Evolutionary conservation across 1,140 invertebrate species (phyloP).

Genomic region (Anoplolepis gracilipes): DNA sequence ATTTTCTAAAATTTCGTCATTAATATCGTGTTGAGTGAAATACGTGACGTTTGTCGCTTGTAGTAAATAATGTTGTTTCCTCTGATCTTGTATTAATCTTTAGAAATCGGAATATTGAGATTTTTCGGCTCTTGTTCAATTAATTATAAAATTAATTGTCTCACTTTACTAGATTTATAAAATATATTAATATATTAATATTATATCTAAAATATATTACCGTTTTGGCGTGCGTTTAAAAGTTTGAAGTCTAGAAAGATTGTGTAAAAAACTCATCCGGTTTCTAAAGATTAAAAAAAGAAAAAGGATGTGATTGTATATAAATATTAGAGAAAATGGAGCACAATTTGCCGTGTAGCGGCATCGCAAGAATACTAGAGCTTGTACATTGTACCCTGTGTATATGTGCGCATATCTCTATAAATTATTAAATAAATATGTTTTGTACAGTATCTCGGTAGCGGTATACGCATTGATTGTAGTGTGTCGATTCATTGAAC

Average conservation of each 20-base stretch:
- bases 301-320: constrained; percentile 75
- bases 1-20: constrained; percentile 67
- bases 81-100: neutral
- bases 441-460: constrained; percentile 80
- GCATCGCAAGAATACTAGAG: constrained; percentile 72
- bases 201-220: no score
- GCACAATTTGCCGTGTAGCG: constrained; percentile 69
- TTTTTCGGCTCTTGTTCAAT: no score
- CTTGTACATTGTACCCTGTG: constrained; percentile 77
- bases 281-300: no score
- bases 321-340: constrained; percentile 70
- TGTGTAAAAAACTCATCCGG: no score
- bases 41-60: constrained; percentile 65
- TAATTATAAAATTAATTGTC: no score
- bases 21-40: constrained; percentile 64
- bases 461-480: neutral
- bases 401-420: constrained; percentile 74
- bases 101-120: no score
- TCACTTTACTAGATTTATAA: no score
- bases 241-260: no score
- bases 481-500: neutral
- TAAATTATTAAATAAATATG: constrained; percentile 85
- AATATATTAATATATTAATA: no score
- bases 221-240: no score
- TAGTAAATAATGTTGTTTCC: constrained; percentile 72